Evolutionary conservation across 1,140 invertebrate genomes (phyloP).

Genomic region (Cylas formicarius): DNA sequence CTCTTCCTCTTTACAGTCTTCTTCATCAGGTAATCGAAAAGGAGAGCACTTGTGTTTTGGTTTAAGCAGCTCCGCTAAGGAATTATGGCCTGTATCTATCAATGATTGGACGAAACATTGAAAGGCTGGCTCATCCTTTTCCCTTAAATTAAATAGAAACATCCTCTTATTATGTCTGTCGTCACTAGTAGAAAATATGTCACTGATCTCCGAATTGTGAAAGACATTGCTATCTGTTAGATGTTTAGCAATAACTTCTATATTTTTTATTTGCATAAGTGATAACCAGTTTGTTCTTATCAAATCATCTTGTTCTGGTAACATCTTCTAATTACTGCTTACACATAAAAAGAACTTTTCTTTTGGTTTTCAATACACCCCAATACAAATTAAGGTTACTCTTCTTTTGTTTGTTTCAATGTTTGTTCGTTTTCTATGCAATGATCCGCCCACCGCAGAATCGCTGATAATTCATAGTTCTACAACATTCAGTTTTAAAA

Average conservation of each 20-base stretch:
- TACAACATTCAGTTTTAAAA: no score
- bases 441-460: no score
- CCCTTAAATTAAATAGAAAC: slow-evolving; percentile 16
- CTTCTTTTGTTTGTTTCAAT: no score
- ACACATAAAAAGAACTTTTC: no score
- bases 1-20: slow-evolving; percentile 7
- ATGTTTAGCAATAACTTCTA: slow-evolving; percentile 8
- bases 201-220: slow-evolving; percentile 12
- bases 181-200: slow-evolving; percentile 17
- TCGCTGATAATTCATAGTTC: no score
- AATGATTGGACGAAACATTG: slow-evolving; percentile 13
- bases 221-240: slow-evolving; percentile 17
- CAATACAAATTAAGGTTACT: no score
- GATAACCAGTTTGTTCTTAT: slow-evolving; percentile 11
- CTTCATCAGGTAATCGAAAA: slow-evolving; percentile 1
- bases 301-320: slow-evolving; percentile 12
- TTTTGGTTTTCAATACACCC: no score
- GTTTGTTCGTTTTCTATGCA: no score
- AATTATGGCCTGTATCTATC: slow-evolving; percentile 9
- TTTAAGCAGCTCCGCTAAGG: slow-evolving; percentile 6
- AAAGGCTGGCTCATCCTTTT: slow-evolving; percentile 15
- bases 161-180: slow-evolving; percentile 17
- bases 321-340: slow-evolving; percentile 19
- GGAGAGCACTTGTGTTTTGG: background rate
- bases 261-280: slow-evolving; percentile 15